A percentile compares a stretch with the other conserved stretches of the same genome.
These are phyloP conservation scores for Apostichopus californicus DNA, from an alignment of 35 echinoderm and acorn worm species.

Conservation along the genomic window DNA sequence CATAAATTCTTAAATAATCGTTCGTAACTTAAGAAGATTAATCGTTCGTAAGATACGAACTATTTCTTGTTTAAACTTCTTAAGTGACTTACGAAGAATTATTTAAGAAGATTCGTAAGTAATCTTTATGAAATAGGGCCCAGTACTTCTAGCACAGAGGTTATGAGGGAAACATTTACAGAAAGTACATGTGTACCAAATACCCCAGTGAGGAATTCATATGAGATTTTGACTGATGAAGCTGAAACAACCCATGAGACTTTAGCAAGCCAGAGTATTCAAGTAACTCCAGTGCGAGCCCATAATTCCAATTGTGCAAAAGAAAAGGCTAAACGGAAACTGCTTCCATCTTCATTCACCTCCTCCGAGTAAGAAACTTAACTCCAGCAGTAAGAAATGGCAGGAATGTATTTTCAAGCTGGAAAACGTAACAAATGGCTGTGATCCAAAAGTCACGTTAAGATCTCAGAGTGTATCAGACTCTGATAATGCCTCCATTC, in stretches of 20 bases:
- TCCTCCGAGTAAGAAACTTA: not conserved
- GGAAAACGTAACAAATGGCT: not conserved
- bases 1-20: too few relatives aligned
- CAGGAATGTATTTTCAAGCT: not conserved
- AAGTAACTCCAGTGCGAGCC: not conserved
- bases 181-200: not conserved
- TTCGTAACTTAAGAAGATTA: too few relatives aligned
- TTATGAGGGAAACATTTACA: not conserved
- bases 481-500: not conserved
- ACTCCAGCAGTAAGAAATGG: too few relatives aligned
- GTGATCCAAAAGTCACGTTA: not conserved
- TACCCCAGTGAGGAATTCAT: not conserved
- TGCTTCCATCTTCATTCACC: not conserved
- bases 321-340: not conserved
- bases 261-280: not conserved
- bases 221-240: not conserved
- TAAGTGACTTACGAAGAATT: too few relatives aligned
- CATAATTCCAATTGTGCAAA: not conserved
- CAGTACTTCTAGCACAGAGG: not conserved
- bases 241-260: not conserved
- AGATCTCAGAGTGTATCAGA: not conserved
- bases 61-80: too few relatives aligned
- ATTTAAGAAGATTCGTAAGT: too few relatives aligned
- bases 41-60: too few relatives aligned
- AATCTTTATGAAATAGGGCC: too few relatives aligned